A percentile compares a stretch with the other conserved stretches of the same genome.
Conservation (phyloP, 2,888 invertebrate genomes). For the Agrotis segetum region DNA sequence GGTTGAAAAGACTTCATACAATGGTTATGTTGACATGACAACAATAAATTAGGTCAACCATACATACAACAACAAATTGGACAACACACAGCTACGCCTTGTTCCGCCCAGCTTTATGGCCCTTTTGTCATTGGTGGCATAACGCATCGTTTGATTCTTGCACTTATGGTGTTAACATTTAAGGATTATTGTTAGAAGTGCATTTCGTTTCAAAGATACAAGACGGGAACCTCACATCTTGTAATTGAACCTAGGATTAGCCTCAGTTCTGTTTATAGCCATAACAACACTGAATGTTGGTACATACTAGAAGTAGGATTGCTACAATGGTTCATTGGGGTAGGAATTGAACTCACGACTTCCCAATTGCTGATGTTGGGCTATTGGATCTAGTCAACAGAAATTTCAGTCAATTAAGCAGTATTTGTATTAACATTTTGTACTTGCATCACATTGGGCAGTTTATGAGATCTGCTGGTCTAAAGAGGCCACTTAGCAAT, state of each 20-base stretch:
- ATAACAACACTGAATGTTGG: slow-evolving; percentile 13
- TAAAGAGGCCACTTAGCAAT: too few relatives aligned
- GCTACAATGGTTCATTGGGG: slow-evolving; percentile 50
- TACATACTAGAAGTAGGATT: slow-evolving; percentile 37
- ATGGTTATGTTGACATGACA: slow-evolving; percentile 45
- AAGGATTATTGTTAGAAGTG: not conserved
- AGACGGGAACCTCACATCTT: slow-evolving; percentile 9
- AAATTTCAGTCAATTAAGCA: slow-evolving; percentile 44
- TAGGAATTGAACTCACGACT: slow-evolving; percentile 54
- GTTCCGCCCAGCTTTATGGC: slow-evolving; percentile 15
- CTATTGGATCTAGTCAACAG: slow-evolving; percentile 56
- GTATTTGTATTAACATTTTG: slow-evolving; percentile 19
- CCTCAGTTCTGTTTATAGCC: slow-evolving; percentile 15
- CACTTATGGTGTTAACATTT: not conserved
- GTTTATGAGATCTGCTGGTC: too few relatives aligned
- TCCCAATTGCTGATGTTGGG: slow-evolving; percentile 53
- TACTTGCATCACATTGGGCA: slow-evolving; percentile 31
- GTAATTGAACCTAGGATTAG: slow-evolving; percentile 11
- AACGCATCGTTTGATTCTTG: not conserved
- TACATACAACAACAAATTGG: slow-evolving; percentile 31
- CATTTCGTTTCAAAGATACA: not conserved
- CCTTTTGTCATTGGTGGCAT: not conserved
- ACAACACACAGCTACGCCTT: slow-evolving; percentile 23
- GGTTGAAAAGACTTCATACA: slow-evolving; percentile 42
- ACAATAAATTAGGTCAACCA: slow-evolving; percentile 52